Evolutionary conservation across 2,888 invertebrate genomes (phyloP).

Genomic region (Agonopterix arenella): DNA sequence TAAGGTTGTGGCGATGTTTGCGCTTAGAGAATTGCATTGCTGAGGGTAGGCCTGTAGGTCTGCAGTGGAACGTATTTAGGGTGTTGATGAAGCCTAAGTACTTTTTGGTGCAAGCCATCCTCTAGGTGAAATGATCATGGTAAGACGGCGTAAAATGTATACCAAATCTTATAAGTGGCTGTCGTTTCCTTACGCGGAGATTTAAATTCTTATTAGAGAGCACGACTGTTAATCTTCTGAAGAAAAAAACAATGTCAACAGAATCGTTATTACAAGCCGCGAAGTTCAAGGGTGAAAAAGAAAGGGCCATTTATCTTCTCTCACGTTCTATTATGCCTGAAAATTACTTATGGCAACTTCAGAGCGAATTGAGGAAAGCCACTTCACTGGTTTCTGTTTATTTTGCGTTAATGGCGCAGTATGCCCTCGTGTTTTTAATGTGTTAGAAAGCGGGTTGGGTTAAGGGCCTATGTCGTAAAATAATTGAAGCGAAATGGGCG

Average conservation of each 20-base stretch:
- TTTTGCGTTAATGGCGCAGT: not conserved
- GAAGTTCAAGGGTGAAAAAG: slow-evolving; percentile 40
- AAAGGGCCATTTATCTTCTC: slow-evolving; percentile 44
- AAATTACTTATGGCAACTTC: slow-evolving; percentile 44
- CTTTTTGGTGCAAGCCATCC: too few species aligned
- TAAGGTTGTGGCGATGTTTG: too few species aligned
- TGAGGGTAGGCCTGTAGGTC: too few species aligned
- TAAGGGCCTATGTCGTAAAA: too few species aligned
- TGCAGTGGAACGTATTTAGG: too few species aligned
- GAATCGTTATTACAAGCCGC: slow-evolving; percentile 24
- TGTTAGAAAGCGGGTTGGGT: not conserved
- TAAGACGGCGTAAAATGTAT: too few species aligned
- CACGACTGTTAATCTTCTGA: not conserved
- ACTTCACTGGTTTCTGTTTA: not conserved
- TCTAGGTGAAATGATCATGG: too few species aligned
- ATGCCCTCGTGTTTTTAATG: not conserved
- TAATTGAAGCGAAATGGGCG: too few species aligned
- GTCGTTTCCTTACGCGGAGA: too few species aligned
- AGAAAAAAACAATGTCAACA: slow-evolving; percentile 22
- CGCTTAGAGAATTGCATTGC: too few species aligned
- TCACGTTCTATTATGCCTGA: slow-evolving; percentile 46
- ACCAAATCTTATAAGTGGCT: too few species aligned
- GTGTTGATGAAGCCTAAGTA: too few species aligned
- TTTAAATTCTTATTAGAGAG: not conserved
- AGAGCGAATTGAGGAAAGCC: slow-evolving; percentile 5